phyloP scores from a whole-genome alignment of 2,888 invertebrate species.

The Rhagophthalmus giganteus region DNA sequence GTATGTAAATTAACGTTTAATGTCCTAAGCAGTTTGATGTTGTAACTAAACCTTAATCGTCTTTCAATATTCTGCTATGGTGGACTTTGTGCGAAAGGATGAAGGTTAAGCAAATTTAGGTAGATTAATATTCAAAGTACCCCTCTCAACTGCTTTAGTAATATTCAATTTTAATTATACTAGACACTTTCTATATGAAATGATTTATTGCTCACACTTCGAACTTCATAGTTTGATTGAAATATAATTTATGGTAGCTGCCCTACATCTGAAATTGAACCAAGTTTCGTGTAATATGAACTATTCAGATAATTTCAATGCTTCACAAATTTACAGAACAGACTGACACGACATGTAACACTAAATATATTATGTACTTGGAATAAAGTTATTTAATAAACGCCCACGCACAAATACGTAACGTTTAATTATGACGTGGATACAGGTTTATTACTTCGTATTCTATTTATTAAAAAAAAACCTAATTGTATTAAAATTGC shows the following conservation, averaged over 20 bases:
- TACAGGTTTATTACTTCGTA: background rate
- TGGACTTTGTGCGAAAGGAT: conserved; percentile 5
- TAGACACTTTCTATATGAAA: conserved; percentile 9
- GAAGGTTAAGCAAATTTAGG: conserved; percentile 7
- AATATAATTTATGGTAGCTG: conserved; percentile 17
- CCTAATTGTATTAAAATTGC: too few species aligned
- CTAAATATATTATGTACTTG: background rate
- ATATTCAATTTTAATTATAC: conserved; percentile 9
- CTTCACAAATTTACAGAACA: background rate
- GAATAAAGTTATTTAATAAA: too few species aligned
- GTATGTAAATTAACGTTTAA: conserved; percentile 1
- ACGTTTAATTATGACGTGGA: background rate
- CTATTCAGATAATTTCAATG: conserved; percentile 7
- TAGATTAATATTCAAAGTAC: conserved; percentile 10
- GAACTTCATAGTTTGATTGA: conserved; percentile 12
- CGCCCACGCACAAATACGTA: background rate
- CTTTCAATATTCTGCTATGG: conserved; percentile 8
- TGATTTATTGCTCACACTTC: conserved; percentile 17
- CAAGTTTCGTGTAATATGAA: background rate
- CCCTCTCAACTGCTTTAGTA: conserved; percentile 1
- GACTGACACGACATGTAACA: background rate
- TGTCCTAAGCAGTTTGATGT: background rate
- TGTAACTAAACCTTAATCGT: conserved; percentile 7
- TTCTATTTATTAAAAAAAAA: background rate
- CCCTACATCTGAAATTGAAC: conserved; percentile 6